phyloP scores from a whole-genome alignment of 1,140 invertebrate genomes.

The Saccostrea cuccullata region DNA sequence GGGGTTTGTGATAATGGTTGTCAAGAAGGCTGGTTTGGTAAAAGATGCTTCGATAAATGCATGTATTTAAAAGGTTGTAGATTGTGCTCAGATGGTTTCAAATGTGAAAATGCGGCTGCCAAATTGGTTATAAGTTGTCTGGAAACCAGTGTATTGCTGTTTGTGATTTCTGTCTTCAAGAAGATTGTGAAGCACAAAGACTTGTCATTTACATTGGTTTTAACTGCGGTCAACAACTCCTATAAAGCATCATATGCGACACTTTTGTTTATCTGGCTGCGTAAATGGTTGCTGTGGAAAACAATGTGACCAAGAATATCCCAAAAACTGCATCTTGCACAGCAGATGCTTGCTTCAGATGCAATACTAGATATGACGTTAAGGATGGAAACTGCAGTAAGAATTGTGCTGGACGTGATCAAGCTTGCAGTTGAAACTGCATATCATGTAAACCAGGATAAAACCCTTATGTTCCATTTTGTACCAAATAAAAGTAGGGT shows the following conservation, averaged over 20 bases:
- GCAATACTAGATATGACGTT: no score
- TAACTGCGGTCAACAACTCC: neutral
- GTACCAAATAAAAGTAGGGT: no score
- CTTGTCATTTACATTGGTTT: conserved; percentile 5
- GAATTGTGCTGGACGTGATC: no score
- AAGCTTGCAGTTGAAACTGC: no score
- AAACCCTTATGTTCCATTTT: no score
- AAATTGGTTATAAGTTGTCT: neutral
- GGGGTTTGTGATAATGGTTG: conserved; percentile 14
- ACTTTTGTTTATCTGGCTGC: conserved; percentile 3
- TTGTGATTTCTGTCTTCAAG: neutral
- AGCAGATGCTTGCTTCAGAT: no score
- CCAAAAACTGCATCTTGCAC: no score
- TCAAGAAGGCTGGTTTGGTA: conserved; percentile 22
- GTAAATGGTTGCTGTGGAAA: neutral
- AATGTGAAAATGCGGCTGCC: neutral
- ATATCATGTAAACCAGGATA: no score
- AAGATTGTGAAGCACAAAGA: conserved; percentile 18
- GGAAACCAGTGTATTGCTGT: neutral
- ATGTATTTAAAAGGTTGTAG: conserved; percentile 23
- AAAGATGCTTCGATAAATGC: neutral
- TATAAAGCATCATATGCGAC: neutral
- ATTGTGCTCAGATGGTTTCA: neutral
- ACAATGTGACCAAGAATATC: no score
- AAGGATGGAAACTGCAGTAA: no score